Conservation (phyloP, 2,888 invertebrate species). For the Doris montereyensis region DNA sequence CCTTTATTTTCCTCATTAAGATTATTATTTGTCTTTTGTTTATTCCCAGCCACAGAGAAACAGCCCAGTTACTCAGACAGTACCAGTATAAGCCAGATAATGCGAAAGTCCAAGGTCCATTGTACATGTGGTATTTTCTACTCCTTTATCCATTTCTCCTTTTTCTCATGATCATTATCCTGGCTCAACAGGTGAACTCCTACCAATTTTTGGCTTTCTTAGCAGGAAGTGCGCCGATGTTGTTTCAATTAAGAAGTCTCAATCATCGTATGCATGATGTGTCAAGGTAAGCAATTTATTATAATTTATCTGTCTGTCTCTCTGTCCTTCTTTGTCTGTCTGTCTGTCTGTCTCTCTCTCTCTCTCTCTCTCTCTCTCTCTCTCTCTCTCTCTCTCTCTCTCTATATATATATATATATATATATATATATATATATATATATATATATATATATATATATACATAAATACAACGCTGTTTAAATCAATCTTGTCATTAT, state of each 20-base stretch:
- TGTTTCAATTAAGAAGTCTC: slow-evolving; percentile 44
- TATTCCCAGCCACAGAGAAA: slow-evolving; percentile 54
- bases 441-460: too few relatives aligned
- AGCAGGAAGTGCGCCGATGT: slow-evolving; percentile 46
- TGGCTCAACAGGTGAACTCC: slow-evolving; percentile 44
- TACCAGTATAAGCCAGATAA: slow-evolving; percentile 44
- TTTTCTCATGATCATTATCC: slow-evolving; percentile 48
- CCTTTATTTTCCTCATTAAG: not conserved
- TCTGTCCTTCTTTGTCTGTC: too few relatives aligned
- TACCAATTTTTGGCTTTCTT: slow-evolving; percentile 56
- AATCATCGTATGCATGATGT: slow-evolving; percentile 63
- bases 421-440: too few relatives aligned
- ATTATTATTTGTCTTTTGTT: not conserved
- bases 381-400: too few relatives aligned
- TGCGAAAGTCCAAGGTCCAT: slow-evolving; percentile 34
- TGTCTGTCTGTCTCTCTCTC: too few relatives aligned
- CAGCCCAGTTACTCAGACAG: slow-evolving; percentile 50
- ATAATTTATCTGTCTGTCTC: too few relatives aligned
- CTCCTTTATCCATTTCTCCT: slow-evolving; percentile 56
- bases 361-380: too few relatives aligned
- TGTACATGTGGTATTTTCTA: slow-evolving; percentile 57
- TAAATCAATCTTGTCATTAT: too few relatives aligned
- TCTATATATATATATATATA: too few relatives aligned
- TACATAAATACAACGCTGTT: too few relatives aligned
- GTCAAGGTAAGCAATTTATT: slow-evolving; percentile 62